Evolutionary conservation across 2,888 invertebrate species (phyloP), one percentile per base, ranked within the genome.

Genomic region (Agrilus mali): DNA sequence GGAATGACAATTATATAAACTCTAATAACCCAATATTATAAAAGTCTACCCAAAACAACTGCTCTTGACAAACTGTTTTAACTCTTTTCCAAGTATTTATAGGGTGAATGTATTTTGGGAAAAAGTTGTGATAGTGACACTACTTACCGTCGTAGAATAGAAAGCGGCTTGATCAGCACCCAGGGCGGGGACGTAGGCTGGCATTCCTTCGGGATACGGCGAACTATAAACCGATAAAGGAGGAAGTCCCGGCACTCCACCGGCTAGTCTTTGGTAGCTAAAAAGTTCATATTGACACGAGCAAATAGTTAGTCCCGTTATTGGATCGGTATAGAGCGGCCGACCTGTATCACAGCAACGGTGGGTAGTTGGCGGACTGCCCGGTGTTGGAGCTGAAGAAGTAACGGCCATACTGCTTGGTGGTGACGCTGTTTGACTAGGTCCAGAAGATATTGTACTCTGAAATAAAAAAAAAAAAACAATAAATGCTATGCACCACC

Each of bases 321-420:
- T 75, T 36, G 89, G 89, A 69, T 89, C 89, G 63, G 87, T 87
- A 72, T 87, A 88, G 64, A 92, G 80, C 51, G 90, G 84, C 59
- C 92, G 78, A 53, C 92, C 92, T 53, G 90, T 88, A 73, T 93
- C 90, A 72, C 93, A 90, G 73, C 93, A 90, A 58, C 88, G 70
- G 49, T 75, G 70, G 53, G 63, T 55, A 44, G 69, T 57, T 47
- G 76, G 71, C 44, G 76, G 64, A 47, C 75, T 69, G 38, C 69
- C 69, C 55, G 72, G 65, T 64, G 73, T 58, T 46, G 63, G 63
- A 45, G 64, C 63, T 49, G 67, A 63, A 42, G 65, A 63, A 34
- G 67, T 66, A 44, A 66, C 67, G 51, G 68, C 68, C 63, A 66
- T 67, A 42, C 61, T 63, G 42, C 59, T 55, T 38, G 61, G 55